Evolutionary conservation across 2,797 vertebrate genomes (phyloP).

Genomic region (Falco concolor): DNA sequence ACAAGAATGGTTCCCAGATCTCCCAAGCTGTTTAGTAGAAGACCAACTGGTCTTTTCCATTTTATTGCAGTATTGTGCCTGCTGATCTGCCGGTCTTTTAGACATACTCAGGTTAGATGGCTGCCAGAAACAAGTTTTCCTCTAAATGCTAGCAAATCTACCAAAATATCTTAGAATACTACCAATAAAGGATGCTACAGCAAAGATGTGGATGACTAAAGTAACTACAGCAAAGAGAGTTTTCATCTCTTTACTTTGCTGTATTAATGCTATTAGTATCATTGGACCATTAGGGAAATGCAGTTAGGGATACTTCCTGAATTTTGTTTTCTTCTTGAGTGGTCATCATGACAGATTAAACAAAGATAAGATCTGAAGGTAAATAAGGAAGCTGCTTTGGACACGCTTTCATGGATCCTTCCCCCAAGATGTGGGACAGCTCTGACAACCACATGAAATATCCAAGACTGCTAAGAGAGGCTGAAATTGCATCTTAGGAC

Average conservation of each 20-base stretch:
- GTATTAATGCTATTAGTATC: background rate
- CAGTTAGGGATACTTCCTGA: background rate
- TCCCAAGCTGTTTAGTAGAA: background rate
- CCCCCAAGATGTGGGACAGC: accelerated
- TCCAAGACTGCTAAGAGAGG: background rate
- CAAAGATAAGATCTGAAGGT: background rate
- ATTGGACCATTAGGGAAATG: background rate
- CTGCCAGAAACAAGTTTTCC: background rate
- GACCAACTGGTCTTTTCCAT: background rate
- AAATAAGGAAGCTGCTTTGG: background rate
- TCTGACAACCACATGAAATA: background rate
- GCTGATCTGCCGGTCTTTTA: background rate
- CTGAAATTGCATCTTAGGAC: background rate
- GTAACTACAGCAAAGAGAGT: background rate
- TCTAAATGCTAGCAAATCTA: background rate
- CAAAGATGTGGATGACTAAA: background rate
- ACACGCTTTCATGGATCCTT: background rate
- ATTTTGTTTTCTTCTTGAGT: background rate
- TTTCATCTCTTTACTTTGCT: background rate
- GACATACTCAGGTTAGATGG: background rate
- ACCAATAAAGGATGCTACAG: background rate
- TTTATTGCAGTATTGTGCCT: background rate
- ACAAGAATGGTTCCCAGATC: background rate
- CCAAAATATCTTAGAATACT: background rate
- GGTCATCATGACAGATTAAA: background rate